phyloP scores from a whole-genome alignment of 2,888 invertebrate species.

The Trachelus iudaicus region DNA sequence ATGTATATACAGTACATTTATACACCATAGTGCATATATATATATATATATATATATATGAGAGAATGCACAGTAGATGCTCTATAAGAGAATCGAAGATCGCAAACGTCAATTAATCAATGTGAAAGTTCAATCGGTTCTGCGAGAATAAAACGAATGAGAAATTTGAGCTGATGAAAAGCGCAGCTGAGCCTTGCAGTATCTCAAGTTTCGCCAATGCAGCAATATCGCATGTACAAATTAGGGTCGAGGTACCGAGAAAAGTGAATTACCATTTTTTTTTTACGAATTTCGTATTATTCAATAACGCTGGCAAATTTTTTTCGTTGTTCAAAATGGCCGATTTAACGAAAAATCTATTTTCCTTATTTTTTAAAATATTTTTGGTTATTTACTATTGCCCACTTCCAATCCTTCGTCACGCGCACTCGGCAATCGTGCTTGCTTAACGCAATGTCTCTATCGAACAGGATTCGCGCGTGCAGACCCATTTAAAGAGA shows the following conservation, averaged over 20 bases:
- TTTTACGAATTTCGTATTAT: not conserved
- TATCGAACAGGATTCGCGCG: not conserved
- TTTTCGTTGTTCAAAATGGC: not conserved
- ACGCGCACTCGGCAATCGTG: not conserved
- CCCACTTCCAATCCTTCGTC: not conserved
- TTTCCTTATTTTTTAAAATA: not conserved
- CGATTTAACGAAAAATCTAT: not conserved
- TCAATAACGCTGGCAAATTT: not conserved
- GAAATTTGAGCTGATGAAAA: not conserved
- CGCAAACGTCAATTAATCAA: not conserved
- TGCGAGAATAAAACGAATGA: not conserved
- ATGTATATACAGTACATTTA: not conserved
- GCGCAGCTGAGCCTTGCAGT: not conserved
- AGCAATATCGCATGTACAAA: not conserved
- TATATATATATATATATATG: not conserved
- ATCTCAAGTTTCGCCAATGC: not conserved
- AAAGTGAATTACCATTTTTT: not conserved
- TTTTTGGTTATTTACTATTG: not conserved
- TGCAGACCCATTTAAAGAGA: not conserved
- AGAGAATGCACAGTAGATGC: not conserved
- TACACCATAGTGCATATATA: not conserved
- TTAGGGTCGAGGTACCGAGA: not conserved
- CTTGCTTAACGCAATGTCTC: not conserved
- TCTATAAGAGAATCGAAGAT: not conserved
- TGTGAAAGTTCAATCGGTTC: not conserved